Conservation (phyloP, 2,797 vertebrate species). For the Trichosurus vulpecula region DNA sequence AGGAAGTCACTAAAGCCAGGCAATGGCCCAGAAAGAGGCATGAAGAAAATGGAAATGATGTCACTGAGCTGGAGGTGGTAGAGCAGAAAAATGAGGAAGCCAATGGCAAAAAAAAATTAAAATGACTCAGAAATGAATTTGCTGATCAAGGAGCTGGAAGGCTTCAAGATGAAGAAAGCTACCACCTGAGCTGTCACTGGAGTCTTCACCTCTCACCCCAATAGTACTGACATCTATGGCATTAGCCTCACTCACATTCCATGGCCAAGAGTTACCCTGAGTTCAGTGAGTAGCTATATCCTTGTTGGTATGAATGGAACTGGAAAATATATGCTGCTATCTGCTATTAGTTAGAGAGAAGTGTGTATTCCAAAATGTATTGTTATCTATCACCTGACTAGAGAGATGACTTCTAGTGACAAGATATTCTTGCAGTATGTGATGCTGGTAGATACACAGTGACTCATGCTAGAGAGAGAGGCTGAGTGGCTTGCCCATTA, state of each 20-base stretch:
- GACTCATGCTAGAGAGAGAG: slow-evolving; percentile 95
- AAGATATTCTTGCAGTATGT: slow-evolving; percentile 96
- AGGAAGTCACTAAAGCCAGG: slow-evolving; percentile 95
- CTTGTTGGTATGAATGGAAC: slow-evolving; percentile 98
- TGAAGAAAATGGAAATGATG: slow-evolving; percentile 87
- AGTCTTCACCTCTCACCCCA: slow-evolving; percentile 96
- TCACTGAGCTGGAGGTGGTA: slow-evolving; percentile 82
- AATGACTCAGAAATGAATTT: slow-evolving; percentile 87
- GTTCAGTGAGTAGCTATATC: slow-evolving; percentile 96
- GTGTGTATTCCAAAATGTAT: slow-evolving; percentile 98
- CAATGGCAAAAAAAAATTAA: slow-evolving; percentile 87
- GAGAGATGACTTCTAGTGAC: slow-evolving; percentile 98
- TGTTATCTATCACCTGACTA: slow-evolving; percentile 98
- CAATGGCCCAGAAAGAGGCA: slow-evolving; percentile 88
- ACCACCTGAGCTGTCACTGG: slow-evolving; percentile 96
- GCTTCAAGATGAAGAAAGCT: slow-evolving; percentile 95
- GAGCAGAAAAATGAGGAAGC: slow-evolving; percentile 84
- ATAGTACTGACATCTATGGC: slow-evolving; percentile 98
- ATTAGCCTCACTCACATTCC: slow-evolving; percentile 97
- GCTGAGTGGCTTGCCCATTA: slow-evolving; percentile 96
- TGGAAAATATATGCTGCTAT: slow-evolving; percentile 98
- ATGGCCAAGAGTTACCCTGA: slow-evolving; percentile 96
- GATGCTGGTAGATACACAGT: slow-evolving; percentile 96
- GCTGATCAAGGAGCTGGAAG: slow-evolving; percentile 93
- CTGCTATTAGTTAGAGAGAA: slow-evolving; percentile 94